Base-by-base conservation (phyloP, 2,888 invertebrate species). In the Apamea anceps region DNA sequence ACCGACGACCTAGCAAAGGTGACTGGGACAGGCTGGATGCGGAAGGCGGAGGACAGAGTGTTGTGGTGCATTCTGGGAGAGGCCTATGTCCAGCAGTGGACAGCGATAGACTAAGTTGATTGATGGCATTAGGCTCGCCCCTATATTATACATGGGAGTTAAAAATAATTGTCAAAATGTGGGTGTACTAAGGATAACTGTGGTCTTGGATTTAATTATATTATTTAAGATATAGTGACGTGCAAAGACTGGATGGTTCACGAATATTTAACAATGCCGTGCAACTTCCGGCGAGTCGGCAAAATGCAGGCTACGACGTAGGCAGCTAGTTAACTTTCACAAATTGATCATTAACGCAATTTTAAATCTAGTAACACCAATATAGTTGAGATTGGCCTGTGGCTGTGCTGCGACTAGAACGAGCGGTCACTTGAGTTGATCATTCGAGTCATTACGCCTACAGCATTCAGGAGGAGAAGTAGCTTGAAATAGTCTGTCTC, bases 301-400 rank as follows among this genome's bases (percentile, higher is more conserved):
- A 63, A 45, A 45, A 5, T 12, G 25, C n/a, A 12, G 4, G 32
- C 42, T 57, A 57, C 54, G 32, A 28, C 54, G 66, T 54, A 80
- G 63, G 80, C 57, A 25, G 3, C 72, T 3, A 32, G 32, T 32
- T 32, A 8, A 79, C 80, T 80, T 80, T 80, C 45, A 72, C 63
- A 72, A 79, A 71, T 62, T 51, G 25, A 54, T 54, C 28, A 78
- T 54, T 70, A 79, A 54, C 13, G 45, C 13, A 79, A 65, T 80
- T 72, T 79, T 54, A 65, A 79, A 57, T 72, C n/a, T 72, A 60
- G 51, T 32, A 62, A 51, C 15, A 68, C 42, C 3, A 60, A 70
- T 7, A 42, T 63, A 13, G 25, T 18, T 28, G 15, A 62, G 28
- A 62, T 62, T 37, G 5, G 21, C 32, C 42, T 67, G 7, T 51